Base-by-base conservation (phyloP, 2,113 vertebrate species). In the Aramus guarauna region DNA sequence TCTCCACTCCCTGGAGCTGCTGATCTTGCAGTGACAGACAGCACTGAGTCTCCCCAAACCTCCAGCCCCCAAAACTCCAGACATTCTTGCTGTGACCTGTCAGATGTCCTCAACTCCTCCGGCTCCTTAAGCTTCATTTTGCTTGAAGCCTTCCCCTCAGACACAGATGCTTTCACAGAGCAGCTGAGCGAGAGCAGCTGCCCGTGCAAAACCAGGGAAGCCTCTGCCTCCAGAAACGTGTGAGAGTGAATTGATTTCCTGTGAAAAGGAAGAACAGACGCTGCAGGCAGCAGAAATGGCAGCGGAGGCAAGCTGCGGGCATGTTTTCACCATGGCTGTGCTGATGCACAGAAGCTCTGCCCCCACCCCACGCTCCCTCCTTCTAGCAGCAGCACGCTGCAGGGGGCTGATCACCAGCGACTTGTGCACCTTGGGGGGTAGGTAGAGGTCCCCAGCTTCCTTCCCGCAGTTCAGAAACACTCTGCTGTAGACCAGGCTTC, bases 171-270 rank as follows among this genome's bases (percentile, higher is more conserved):
- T 43, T 52, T 69, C 30, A 11, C 12, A 11, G 63, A 50, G 72
- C 55, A 73, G 41, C 62, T 48, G 30, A 32, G 26, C 2, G 1
- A 63, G 26, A 36, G 21, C 48, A 39, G 45, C 30, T 75, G 43
- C 43, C 45, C 0, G 0, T 36, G 39, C 39, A 0, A 1, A n/a
- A 22, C 59, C 12, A 63, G 36, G 32, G 41, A 50, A 60, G n/a
- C 52, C n/a, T 68, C 50, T 80, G 64, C 19, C 59, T 43, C 63
- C 55, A 6, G 5, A 59, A 66, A 48, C 0, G 0, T 16, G 24
- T 18, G 63, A 69, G 59, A 17, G 26, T 30, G 76, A 73, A 11
- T 1, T 10, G 41, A 4, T 58, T 50, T 48, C 58, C 29, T 10
- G 12, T 23, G 72, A 29, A 47, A 15, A 47, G 60, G n/a, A 63